Percentiles rank a stretch among this genome's conserved stretches.
phyloP scores from a whole-genome alignment of 2,888 invertebrate genomes.

The Andrena minutula region DNA sequence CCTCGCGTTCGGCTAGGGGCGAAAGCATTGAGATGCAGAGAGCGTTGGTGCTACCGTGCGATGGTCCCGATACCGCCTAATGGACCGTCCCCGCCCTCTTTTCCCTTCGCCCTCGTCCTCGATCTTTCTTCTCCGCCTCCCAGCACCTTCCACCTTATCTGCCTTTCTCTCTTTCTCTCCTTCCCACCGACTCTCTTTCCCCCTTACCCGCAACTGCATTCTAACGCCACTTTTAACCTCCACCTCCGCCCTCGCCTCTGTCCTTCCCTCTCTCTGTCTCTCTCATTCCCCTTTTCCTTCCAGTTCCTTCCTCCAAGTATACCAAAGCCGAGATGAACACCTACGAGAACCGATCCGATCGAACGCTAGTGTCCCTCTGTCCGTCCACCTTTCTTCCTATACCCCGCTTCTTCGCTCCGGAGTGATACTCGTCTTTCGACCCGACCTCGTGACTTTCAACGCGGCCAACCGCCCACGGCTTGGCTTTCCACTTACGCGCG shows the following conservation, averaged over 20 bases:
- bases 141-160: conserved; percentile 70
- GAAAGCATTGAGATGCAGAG: conserved; percentile 84
- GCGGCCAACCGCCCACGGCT: conserved; percentile 41
- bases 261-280: not conserved
- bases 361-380: too few species aligned
- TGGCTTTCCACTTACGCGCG: too few species aligned
- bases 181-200: conserved; percentile 43
- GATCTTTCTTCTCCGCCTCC: conserved; percentile 72
- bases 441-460: conserved; percentile 60
- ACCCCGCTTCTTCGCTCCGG: too few species aligned
- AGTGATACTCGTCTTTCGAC: conserved; percentile 58
- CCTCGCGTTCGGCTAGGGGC: conserved; percentile 61
- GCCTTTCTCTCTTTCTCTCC: conserved; percentile 46
- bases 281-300: conserved; percentile 30
- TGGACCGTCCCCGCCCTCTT: conserved; percentile 84
- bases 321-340: conserved; percentile 6
- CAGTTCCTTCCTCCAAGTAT: conserved; percentile 46
- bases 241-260: conserved; percentile 28
- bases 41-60: conserved; percentile 85
- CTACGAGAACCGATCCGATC: conserved; percentile 34
- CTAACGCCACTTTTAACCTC: conserved; percentile 66
- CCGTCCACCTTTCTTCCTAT: too few species aligned
- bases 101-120: conserved; percentile 74
- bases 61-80: conserved; percentile 85
- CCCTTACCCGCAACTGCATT: conserved; percentile 50